These are phyloP conservation scores for Osmerus eperlanus DNA, from an alignment of 2,113 vertebrate species.

Conservation along the genomic window DNA sequence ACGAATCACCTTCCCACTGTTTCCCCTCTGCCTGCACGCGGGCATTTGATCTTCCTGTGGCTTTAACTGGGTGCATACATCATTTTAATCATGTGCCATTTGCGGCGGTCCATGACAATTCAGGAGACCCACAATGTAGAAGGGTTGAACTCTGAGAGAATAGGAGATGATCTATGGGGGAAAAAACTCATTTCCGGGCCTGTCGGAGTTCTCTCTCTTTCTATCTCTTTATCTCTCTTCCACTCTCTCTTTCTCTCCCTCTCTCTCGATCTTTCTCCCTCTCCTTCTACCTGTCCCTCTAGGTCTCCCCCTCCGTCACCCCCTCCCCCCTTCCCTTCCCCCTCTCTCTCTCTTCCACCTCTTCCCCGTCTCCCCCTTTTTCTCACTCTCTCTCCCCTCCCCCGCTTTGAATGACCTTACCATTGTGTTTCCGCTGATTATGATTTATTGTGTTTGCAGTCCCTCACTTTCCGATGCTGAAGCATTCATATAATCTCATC, in stretches of 20 bases:
- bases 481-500: conserved; percentile 20
- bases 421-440: conserved; percentile 60
- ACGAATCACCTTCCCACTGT: conserved; percentile 45
- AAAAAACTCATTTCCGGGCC: conserved; percentile 72
- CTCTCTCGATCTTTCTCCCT: conserved; percentile 21
- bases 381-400: conserved; percentile 19
- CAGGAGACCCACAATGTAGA: conserved; percentile 45
- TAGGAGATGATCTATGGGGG: conserved; percentile 69
- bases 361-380: conserved; percentile 20
- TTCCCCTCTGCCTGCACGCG: conserved; percentile 32
- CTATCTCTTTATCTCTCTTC: background rate
- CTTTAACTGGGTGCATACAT: conserved; percentile 65
- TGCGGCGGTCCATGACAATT: conserved; percentile 52
- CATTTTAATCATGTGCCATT: conserved; percentile 68
- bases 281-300: conserved; percentile 25
- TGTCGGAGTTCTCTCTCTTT: conserved; percentile 45
- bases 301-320: background rate
- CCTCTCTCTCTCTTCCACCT: background rate
- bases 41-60: conserved; percentile 58
- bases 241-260: background rate
- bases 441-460: conserved; percentile 68
- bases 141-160: conserved; percentile 58
- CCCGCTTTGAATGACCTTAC: conserved; percentile 59
- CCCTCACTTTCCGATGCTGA: conserved; percentile 53
- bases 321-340: background rate